phyloP scores from a whole-genome alignment of 2,888 invertebrate genomes.

The Argyra leucocephala region DNA sequence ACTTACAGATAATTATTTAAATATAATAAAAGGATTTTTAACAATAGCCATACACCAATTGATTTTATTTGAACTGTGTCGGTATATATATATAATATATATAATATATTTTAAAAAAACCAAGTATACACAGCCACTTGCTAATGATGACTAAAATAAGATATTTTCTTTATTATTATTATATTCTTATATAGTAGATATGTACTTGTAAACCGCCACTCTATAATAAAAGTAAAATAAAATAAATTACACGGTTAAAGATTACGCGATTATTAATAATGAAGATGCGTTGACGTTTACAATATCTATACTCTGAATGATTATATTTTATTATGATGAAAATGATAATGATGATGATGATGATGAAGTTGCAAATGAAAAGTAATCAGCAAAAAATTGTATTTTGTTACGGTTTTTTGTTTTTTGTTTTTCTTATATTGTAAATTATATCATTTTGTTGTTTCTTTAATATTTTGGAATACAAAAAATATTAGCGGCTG shows the following conservation, averaged over 20 bases:
- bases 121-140: too few relatives aligned
- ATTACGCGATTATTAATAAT: background rate
- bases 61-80: background rate
- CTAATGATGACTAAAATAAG: too few relatives aligned
- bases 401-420: background rate
- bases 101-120: too few relatives aligned
- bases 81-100: background rate
- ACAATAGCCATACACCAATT: background rate
- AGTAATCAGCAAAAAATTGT: background rate
- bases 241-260: slow-evolving; percentile 3
- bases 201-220: background rate
- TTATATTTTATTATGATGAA: too few relatives aligned
- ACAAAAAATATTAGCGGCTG: background rate
- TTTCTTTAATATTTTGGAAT: background rate
- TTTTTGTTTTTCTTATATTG: background rate
- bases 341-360: too few relatives aligned
- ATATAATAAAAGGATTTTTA: background rate
- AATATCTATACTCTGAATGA: too few relatives aligned
- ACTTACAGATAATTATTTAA: background rate
- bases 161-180: background rate
- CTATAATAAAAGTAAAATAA: background rate
- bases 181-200: background rate
- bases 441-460: too few relatives aligned
- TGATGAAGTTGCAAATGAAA: background rate
- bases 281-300: background rate